These are phyloP conservation scores for Ommatoiulus sabulosus DNA, from an alignment of 2,888 invertebrate genomes.

Conservation along the genomic window DNA sequence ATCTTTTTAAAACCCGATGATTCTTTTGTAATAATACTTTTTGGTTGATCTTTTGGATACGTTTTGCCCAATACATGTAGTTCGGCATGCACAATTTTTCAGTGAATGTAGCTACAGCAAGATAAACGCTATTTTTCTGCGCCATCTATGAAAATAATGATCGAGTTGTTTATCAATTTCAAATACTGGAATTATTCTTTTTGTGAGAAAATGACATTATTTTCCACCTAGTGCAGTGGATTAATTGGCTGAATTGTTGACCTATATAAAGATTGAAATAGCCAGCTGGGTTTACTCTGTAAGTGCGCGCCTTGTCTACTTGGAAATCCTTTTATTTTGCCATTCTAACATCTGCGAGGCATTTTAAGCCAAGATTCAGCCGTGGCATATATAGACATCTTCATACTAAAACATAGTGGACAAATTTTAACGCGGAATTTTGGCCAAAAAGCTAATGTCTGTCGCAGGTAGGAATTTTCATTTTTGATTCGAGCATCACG, in stretches of 20 bases:
- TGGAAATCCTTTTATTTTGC: neutral
- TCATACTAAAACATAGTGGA: neutral
- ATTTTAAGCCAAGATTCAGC: neutral
- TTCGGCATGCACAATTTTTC: neutral
- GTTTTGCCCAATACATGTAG: neutral
- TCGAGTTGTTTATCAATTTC: too few relatives aligned
- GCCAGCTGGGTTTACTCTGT: too few relatives aligned
- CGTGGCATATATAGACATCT: neutral
- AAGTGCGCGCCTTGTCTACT: neutral
- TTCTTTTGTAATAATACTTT: too few relatives aligned
- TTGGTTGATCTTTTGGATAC: neutral
- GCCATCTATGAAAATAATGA: too few relatives aligned
- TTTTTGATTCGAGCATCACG: neutral
- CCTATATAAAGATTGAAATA: too few relatives aligned
- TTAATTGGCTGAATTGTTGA: too few relatives aligned
- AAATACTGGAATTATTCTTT: too few relatives aligned
- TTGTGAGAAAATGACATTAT: too few relatives aligned
- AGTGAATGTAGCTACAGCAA: too few relatives aligned
- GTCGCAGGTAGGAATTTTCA: neutral
- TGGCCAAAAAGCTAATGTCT: neutral
- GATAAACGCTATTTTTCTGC: too few relatives aligned
- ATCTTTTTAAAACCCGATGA: too few relatives aligned
- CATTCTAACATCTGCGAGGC: neutral
- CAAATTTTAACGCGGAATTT: neutral
- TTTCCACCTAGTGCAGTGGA: too few relatives aligned